Evolutionary conservation across 2,888 invertebrate species (phyloP).

Genomic region (Trissonchulus sp.): DNA sequence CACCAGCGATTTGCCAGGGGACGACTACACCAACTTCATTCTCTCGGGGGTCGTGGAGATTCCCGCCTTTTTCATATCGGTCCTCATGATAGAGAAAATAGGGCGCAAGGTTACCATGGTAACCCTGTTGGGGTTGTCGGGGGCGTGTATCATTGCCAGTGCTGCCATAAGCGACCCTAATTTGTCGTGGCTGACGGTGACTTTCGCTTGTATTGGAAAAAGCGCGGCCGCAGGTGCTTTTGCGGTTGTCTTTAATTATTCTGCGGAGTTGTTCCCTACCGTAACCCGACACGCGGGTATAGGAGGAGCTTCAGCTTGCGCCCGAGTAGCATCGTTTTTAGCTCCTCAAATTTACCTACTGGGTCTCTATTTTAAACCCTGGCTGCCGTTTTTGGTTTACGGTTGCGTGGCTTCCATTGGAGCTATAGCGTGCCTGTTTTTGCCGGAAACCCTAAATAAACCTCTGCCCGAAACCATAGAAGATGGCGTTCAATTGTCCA

Average conservation of each 20-base stretch:
- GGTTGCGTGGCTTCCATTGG: constrained; percentile 26
- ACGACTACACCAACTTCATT: constrained; percentile 30
- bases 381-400: constrained; percentile 30
- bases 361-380: constrained; percentile 21
- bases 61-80: constrained; percentile 20
- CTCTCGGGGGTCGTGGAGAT: constrained; percentile 29
- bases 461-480: constrained; percentile 30
- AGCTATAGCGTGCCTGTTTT: constrained; percentile 8
- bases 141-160: background rate
- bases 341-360: constrained; percentile 32
- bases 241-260: constrained; percentile 31
- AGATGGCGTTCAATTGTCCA: constrained; percentile 26
- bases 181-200: constrained; percentile 1
- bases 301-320: constrained; percentile 27
- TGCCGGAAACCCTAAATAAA: constrained; percentile 31
- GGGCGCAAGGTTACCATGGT: constrained; percentile 27
- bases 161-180: background rate
- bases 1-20: constrained; percentile 29
- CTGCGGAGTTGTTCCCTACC: constrained; percentile 33
- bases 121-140: constrained; percentile 14
- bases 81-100: constrained; percentile 27
- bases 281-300: constrained; percentile 31
- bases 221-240: constrained; percentile 28
- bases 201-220: constrained; percentile 25
- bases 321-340: constrained; percentile 28